Evolutionary conservation across 2,888 invertebrate species (phyloP), one percentile per base, ranked within the genome.

Genomic region (Idaea aversata): DNA sequence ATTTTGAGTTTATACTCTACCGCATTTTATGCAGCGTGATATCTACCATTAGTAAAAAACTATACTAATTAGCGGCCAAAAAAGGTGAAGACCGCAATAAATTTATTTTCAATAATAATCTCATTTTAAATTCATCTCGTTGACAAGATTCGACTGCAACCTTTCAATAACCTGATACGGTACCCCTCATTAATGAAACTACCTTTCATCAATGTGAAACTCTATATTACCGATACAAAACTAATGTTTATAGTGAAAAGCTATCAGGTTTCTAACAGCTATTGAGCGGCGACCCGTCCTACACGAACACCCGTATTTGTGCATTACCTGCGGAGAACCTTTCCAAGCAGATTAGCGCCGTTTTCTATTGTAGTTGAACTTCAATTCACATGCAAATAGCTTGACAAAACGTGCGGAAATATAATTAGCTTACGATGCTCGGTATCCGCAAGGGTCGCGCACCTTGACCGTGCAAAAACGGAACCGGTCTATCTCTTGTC

Each of bases 341-440:
- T 82, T 82, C 76, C 75, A 68, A 70, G 70, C 77, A 82, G 89
- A 89, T 88, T 88, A 90, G 81, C 78, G 69, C 71, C 65, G 79
- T 83, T 81, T 79, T 76, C 88, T 85, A 89, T 90, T 91, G 88
- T 91, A 81, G 77, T 77, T 70, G 74, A 77, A 78, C 85, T 84
- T 80, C 84, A 78, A 90, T 91, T 91, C 91, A 82, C 85, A 91
- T 92, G 91, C 90, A 91, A 91, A 92, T 90, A 72, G 76, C 70
- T 72, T 79, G 83, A 88, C 92, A 88, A 89, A 90, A 91, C 90
- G 92, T 91, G 93, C 88, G 87, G 90, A 91, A 89, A 90, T 87
- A 93, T 93, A 93, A 93, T 93, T 93, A 92, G 91, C 88, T 89
- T 87, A 87, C 81, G 79, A 81, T 82, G 79, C 81, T 79, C 72